These are phyloP conservation scores for Macropus fuliginosus DNA, from an alignment of 2,797 vertebrate species.

Conservation along the genomic window DNA sequence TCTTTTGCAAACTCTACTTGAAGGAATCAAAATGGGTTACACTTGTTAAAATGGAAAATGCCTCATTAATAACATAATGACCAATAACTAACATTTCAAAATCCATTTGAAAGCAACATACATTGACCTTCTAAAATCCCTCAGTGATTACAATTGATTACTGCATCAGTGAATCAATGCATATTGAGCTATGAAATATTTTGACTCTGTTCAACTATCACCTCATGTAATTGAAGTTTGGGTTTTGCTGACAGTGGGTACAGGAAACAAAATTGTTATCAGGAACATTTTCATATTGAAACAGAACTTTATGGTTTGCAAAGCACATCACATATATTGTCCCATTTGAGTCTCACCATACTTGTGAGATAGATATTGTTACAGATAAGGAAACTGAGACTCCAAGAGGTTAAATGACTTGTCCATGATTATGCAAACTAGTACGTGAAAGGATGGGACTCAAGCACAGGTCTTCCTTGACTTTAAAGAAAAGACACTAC, in stretches of 20 bases:
- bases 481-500: not conserved
- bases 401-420: not conserved
- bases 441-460: not conserved
- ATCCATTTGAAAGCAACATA: not conserved
- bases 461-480: not conserved
- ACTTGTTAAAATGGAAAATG: not conserved
- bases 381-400: not conserved
- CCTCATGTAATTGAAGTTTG: not conserved
- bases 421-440: not conserved
- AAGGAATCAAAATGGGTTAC: not conserved
- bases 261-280: not conserved
- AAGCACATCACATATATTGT: not conserved
- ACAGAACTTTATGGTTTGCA: not conserved
- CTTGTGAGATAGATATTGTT: not conserved
- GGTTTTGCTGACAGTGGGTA: not conserved
- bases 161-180: not conserved
- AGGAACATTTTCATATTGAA: not conserved
- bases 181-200: not conserved
- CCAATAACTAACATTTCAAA: not conserved
- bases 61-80: not conserved
- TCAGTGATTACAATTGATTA: not conserved
- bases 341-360: not conserved
- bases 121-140: not conserved
- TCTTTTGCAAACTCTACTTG: not conserved
- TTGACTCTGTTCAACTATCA: not conserved